Conservation (phyloP, 1,140 invertebrate genomes). For the Cylas formicarius region DNA sequence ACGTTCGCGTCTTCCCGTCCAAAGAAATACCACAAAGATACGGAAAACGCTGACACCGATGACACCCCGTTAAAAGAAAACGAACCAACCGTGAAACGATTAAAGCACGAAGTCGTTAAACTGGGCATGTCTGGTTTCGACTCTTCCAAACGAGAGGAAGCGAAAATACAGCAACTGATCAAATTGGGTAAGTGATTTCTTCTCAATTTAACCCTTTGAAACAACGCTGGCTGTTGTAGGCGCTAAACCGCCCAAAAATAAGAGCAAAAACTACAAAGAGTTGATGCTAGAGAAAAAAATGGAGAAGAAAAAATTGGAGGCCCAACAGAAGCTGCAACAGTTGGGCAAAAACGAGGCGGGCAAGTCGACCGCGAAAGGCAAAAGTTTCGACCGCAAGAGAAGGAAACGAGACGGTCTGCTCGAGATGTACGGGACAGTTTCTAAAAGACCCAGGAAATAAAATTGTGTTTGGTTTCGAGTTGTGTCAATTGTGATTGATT, state of each 20-base stretch:
- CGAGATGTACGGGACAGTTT: constrained; percentile 41
- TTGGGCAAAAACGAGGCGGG: constrained; percentile 46
- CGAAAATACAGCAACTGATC: constrained; percentile 52
- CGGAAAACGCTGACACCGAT: constrained; percentile 16
- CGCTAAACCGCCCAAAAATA: constrained; percentile 53
- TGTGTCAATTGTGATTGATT: too few relatives aligned
- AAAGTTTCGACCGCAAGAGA: constrained; percentile 38
- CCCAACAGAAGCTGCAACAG: constrained; percentile 43
- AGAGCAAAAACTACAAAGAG: constrained; percentile 52
- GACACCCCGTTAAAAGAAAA: constrained; percentile 5
- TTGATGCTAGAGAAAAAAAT: constrained; percentile 41
- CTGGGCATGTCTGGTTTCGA: constrained; percentile 57
- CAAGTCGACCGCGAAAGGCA: constrained; percentile 42
- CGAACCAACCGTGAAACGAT: constrained; percentile 52
- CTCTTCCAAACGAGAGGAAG: constrained; percentile 48
- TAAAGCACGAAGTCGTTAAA: constrained; percentile 55
- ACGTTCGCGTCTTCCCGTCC: constrained; percentile 47
- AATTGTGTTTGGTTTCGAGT: too few relatives aligned
- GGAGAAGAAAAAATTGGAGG: constrained; percentile 37
- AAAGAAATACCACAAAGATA: constrained; percentile 34
- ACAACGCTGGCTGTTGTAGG: constrained; percentile 43
- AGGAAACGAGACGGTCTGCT: constrained; percentile 32
- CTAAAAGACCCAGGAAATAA: constrained; percentile 1
- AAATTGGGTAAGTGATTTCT: constrained; percentile 51
- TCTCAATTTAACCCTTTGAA: constrained; percentile 1